Evolutionary conservation across 2,113 vertebrate genomes (phyloP).

Genomic region (Cinclus cinclus): DNA sequence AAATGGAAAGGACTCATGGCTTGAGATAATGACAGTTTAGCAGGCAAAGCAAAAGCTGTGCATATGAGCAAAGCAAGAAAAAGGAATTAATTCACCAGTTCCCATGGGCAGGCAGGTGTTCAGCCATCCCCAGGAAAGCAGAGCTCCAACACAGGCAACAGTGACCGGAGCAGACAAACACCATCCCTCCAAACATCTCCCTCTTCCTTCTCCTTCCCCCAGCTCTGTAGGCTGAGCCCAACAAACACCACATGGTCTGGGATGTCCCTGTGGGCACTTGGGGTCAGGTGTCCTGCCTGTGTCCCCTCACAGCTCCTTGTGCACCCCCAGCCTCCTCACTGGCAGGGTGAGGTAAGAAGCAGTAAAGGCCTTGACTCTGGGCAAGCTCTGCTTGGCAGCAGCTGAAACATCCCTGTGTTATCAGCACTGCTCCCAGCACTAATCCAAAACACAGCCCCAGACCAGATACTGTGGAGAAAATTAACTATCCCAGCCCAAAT

Average conservation of each 20-base stretch:
- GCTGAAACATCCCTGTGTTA: neutral
- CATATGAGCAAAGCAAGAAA: neutral
- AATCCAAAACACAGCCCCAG: neutral
- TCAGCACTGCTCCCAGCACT: neutral
- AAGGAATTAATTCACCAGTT: neutral
- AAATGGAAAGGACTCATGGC: neutral
- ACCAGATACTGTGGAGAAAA: neutral
- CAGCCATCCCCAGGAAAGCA: neutral
- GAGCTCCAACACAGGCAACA: neutral
- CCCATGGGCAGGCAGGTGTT: neutral
- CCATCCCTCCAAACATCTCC: neutral
- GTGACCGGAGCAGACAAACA: neutral
- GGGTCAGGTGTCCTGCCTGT: neutral
- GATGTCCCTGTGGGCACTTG: neutral
- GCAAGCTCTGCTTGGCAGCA: neutral
- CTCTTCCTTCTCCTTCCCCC: neutral
- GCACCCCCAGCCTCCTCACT: neutral
- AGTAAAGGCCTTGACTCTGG: neutral
- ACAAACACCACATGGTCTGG: neutral
- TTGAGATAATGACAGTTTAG: neutral
- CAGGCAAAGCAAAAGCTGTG: neutral
- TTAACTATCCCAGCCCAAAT: neutral
- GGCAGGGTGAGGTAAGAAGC: accelerated
- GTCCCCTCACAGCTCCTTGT: neutral
- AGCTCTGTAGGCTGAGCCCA: accelerated